Evolutionary conservation across 2,888 invertebrate genomes (phyloP), one percentile per base, ranked within the genome.

Genomic region (Mystacides longicornis): DNA sequence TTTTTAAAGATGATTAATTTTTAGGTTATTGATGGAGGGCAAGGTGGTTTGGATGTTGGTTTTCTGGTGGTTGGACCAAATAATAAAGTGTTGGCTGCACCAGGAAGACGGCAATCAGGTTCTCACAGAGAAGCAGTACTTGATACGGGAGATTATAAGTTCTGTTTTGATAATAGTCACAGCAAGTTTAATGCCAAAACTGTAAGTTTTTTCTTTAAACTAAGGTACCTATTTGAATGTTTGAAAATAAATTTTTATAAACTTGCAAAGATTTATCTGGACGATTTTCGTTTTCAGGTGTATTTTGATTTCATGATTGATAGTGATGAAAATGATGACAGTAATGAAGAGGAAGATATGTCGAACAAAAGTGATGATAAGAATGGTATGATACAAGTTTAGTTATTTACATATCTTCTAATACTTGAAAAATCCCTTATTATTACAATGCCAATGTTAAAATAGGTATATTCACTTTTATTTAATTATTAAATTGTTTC

Each of bases 81-180:
- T 2, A 86, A 85, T 0, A 68, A 81, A 46, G 75, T 83, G 5
- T 67, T 89, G 1, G 78, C 84, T 0, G 78, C 82, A 0, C 88
- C 89, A 63, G 83, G 78, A 64, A 86, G 87, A 67, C 87, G 86
- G 66, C 75, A 83, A 0, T 87, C 87, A 66, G 85, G 85, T 63
- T 72, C 79, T 1, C 87, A 88, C 66, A 72, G 83, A 2, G 73
- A 83, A 60, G 80, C 81, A 1, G 79, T 81, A 1, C 62, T 69
- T 0, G 65, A 74, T 45, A 74, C 80, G 4, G 93, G 93, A 0
- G 90, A 90, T 67, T 92, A 88, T 68, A 80, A 84, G 59, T 81
- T 93, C 65, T 94, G 94, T 66, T 91, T 93, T 65, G 93, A 93
- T 67, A 94, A 94, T 68, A 84, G 82, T 1, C 86, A 87, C 68